Base-by-base conservation (phyloP, 2,888 invertebrate genomes). In the Leptopilina syphax region DNA sequence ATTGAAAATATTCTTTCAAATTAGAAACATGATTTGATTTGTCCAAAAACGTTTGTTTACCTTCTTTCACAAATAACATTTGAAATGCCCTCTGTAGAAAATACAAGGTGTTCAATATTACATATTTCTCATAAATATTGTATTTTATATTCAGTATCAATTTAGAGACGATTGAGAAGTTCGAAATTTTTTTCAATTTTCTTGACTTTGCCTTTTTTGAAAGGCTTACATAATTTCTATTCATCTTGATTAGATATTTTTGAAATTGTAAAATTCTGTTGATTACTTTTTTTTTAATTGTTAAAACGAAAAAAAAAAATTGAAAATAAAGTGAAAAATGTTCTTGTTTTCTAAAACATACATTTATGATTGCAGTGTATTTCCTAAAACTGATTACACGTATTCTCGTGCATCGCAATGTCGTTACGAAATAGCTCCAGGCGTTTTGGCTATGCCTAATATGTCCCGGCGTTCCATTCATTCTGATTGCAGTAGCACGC, bases 301-400 rank as follows among this genome's bases (percentile, higher is more conserved):
- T n/a, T 3, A 8, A 57, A 7, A 34, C 0, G 7, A 8, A 44
- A 44, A 41, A 41, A 41, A 41, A 41, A 41, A 5, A 41, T 5
- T 1, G 6, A 44, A 44, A 44, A 44, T 0, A 44, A 44, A 44
- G 44, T 44, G 8, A 57, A 13, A 47, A 47, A 57, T 76, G 13
- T n/a, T 34, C 12, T 9, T 60, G 41, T 13, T 54, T 12, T n/a
- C 27, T 34, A 44, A 24, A 50, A 73, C 13, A 57, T 78, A 80
- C 82, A 50, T 47, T 79, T 81, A 57, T 50, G 77, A 77, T 92
- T 93, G 18, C 93, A 97, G 97, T 92, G 95, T 95, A 92, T 96
- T 96, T 90, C 97, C 97, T 6, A 98, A 98, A 93, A 98, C 97
- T 82, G 97, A 97, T 92, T 97, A 97, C 93, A 97, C 97, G 9